Evolutionary conservation across 2,797 vertebrate genomes (phyloP).

Genomic region (Artibeus jamaicensis): DNA sequence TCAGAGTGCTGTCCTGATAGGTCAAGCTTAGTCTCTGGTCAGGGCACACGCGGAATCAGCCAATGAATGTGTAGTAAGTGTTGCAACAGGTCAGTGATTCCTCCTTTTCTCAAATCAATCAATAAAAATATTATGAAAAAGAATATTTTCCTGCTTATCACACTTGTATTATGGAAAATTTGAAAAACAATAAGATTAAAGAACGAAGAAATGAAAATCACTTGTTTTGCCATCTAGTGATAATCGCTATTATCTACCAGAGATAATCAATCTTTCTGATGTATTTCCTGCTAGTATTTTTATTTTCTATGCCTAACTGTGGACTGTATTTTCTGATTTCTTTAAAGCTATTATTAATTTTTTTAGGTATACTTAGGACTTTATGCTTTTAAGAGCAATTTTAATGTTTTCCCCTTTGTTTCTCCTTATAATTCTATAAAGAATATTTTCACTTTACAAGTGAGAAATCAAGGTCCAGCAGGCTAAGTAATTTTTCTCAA

Average conservation of each 20-base stretch:
- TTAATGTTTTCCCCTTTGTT: neutral
- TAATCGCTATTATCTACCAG: neutral
- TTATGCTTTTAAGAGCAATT: conserved; percentile 24
- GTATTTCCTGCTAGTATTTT: neutral
- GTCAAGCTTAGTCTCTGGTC: no score
- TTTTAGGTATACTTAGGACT: neutral
- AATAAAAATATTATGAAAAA: neutral
- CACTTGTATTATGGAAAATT: neutral
- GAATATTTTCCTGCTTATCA: neutral
- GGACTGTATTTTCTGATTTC: neutral
- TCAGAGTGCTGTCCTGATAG: neutral
- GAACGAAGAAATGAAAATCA: conserved; percentile 17
- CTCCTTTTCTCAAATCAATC: neutral
- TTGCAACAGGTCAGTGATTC: neutral
- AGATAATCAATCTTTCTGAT: neutral
- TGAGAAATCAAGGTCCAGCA: neutral
- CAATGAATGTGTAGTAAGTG: neutral
- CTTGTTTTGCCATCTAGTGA: neutral
- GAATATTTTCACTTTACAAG: neutral
- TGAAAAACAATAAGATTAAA: neutral
- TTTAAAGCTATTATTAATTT: conserved; percentile 24
- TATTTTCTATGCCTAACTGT: neutral
- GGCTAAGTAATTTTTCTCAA: neutral
- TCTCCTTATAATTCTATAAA: neutral
- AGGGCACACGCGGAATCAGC: no score